Base-by-base conservation (phyloP, 2,888 invertebrate genomes). In the Oegoconia quadripuncta region DNA sequence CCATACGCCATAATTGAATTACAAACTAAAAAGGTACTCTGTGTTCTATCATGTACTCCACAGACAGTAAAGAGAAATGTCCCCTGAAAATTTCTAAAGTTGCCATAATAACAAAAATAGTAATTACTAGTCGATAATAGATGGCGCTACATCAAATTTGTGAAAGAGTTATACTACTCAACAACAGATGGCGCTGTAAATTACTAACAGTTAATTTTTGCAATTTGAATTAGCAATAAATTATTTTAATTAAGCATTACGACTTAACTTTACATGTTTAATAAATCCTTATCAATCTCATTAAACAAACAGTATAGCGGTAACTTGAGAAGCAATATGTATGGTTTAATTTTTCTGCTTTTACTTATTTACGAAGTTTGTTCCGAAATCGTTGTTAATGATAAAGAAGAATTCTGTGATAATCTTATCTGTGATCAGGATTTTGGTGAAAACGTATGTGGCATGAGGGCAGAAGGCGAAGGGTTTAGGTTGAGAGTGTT, bases 401-500 rank as follows among this genome's bases (percentile, higher is more conserved):
- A 58, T 2, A 73, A 67, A 52, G 33, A 23, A 0, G 55, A 66
- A 23, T 64, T 71, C 37, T 82, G 82, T 50, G 42, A 46, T 1
- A 47, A 42, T 36, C 42, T 80, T 0, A 33, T 46, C 33, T 54
- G 59, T 14, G 53, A 46, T 9, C 35, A 35, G 4, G 29, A 33
- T 1, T 26, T 44, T 2, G 30, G 31, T 0, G 42, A 35, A 3
- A 16, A 12, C 17, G 75, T 76, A 1, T 84, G 83, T 44, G 83
- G 80, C 0, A 48, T 77, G 0, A 59, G 65, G 11, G 49, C 52
- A 1, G 65, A 71, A 25, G 56, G 55, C 0, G 49, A 53, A 0
- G 63, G 64, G 0, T 59, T 59, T 20, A 50, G 53, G 0, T 39
- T 77, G 5, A 75, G 56, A 41, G 8, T 65, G n/a, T 84, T 83